Percentiles rank a stretch among this genome's conserved stretches.
Conservation (phyloP, 2,888 invertebrate species). For the Apamea anceps region DNA sequence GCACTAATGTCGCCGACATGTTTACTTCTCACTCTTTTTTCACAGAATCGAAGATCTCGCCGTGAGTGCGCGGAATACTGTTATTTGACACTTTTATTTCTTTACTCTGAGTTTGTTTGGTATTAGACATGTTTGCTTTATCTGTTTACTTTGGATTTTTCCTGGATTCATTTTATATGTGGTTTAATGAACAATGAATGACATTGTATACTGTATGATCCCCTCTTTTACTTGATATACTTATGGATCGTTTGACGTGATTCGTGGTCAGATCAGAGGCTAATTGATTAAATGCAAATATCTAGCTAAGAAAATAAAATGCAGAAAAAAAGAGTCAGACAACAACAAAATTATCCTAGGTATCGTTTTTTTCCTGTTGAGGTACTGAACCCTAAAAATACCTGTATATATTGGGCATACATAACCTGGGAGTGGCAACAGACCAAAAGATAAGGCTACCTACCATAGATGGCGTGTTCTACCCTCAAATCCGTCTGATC, state of each 20-base stretch:
- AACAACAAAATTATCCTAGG: not conserved
- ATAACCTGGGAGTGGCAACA: not conserved
- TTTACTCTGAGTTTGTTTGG: not conserved
- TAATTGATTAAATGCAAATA: not conserved
- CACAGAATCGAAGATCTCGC: constrained; percentile 8
- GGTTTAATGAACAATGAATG: too few relatives aligned
- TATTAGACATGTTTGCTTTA: constrained; percentile 1
- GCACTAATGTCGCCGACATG: constrained; percentile 31
- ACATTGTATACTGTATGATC: too few relatives aligned
- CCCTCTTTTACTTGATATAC: not conserved
- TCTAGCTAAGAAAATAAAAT: constrained; percentile 1
- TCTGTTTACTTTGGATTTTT: not conserved
- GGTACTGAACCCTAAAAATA: not conserved
- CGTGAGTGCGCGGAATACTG: constrained; percentile 5
- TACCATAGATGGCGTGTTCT: not conserved
- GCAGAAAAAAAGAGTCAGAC: not conserved
- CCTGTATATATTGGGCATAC: not conserved
- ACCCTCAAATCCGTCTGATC: not conserved
- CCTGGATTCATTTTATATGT: not conserved
- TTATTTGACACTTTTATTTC: constrained; percentile 22
- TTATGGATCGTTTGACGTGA: not conserved
- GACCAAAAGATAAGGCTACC: not conserved
- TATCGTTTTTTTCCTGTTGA: not conserved
- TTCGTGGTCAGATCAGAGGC: not conserved
- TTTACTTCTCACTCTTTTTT: constrained; percentile 33